Evolutionary conservation across 1,140 invertebrate genomes (phyloP), one percentile per base, ranked within the genome.

Genomic region (honey bee (Apis mellifera)): DNA sequence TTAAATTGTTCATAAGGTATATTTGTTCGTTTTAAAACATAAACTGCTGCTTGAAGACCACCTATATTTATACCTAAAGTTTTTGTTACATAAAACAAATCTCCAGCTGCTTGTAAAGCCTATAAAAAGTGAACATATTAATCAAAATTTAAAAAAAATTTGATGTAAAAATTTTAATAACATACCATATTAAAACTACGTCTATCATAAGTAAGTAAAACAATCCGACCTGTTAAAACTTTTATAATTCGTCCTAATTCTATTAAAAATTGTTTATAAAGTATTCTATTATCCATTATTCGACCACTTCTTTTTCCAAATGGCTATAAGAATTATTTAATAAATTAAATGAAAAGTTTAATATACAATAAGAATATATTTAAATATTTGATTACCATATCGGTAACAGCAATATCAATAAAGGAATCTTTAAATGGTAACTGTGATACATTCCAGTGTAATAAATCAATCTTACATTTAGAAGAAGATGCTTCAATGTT

Each of bases 321-420:
- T 52, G 95, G 95, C 94, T 95, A 78, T 21, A 84, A 64, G 15
- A 59, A 62, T 72, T 32, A 32, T 65, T 79, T 42, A 1, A 23
- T 3, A 15, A 74, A 74, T 32, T 66, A 52, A 78, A 75, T 66
- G 52, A 78, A 75, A 57, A 68, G 19, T 4, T 54, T 21, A 78
- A 54, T 9, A n/a, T 32, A 23, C 15, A 66, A 65, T 68, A 60
- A 13, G 9, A 57, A 64, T 60, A 71, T 50, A 62, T 59, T 55
- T 26, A 9, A 11, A 73, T 15, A 84, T 72, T 32, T 65, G 84
- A 90, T 88, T 91, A 95, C 95, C 93, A 96, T 88, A 86, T 96
- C 96, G n/a, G 95, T 95, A 54, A 95, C 94, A 74, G 95, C 93
- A 23, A 95, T 93, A 90, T 96, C 95, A n/a, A 96, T 92, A 74